Evolutionary conservation across 2,113 vertebrate genomes (phyloP).

Genomic region (Lipophrys pholis): DNA sequence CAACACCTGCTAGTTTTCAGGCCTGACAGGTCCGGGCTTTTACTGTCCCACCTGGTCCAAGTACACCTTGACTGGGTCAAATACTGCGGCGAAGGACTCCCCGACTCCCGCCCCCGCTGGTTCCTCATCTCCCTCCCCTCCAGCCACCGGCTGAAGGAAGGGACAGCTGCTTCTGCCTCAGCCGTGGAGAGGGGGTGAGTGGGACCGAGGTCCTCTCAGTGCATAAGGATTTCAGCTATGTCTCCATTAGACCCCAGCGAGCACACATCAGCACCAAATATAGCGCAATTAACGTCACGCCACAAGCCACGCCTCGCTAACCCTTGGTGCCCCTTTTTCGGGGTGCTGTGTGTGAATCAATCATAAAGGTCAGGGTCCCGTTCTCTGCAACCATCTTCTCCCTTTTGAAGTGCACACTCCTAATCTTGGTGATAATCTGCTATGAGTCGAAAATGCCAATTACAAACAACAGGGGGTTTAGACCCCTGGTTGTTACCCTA

Average conservation of each 20-base stretch:
- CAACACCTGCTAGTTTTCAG: conserved; percentile 61
- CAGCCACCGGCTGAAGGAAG: conserved; percentile 75
- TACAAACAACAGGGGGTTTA: conserved; percentile 74
- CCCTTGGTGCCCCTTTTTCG: conserved; percentile 57
- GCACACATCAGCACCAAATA: conserved; percentile 77
- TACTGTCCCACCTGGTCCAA: conserved; percentile 68
- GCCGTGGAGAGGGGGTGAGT: conserved; percentile 41
- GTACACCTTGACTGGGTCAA: conserved; percentile 75
- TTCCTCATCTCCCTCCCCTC: neutral
- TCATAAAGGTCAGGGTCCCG: conserved; percentile 78
- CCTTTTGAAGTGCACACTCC: conserved; percentile 72
- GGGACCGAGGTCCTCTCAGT: conserved; percentile 60
- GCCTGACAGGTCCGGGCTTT: conserved; percentile 60
- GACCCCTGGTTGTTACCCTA: conserved; percentile 51
- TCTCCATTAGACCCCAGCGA: conserved; percentile 76
- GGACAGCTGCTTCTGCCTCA: conserved; percentile 78
- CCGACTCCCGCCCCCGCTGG: neutral
- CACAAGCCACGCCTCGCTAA: conserved; percentile 48
- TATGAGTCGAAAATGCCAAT: conserved; percentile 78
- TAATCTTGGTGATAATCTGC: conserved; percentile 79
- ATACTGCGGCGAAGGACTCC: conserved; percentile 41
- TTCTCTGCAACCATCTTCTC: conserved; percentile 69
- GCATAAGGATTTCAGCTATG: conserved; percentile 81
- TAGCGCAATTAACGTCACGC: conserved; percentile 82
- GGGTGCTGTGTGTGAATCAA: conserved; percentile 73